Percentiles rank a stretch among this genome's conserved stretches.
Evolutionary conservation across 2,113 vertebrate genomes (phyloP).

Genomic region (Solea solea): DNA sequence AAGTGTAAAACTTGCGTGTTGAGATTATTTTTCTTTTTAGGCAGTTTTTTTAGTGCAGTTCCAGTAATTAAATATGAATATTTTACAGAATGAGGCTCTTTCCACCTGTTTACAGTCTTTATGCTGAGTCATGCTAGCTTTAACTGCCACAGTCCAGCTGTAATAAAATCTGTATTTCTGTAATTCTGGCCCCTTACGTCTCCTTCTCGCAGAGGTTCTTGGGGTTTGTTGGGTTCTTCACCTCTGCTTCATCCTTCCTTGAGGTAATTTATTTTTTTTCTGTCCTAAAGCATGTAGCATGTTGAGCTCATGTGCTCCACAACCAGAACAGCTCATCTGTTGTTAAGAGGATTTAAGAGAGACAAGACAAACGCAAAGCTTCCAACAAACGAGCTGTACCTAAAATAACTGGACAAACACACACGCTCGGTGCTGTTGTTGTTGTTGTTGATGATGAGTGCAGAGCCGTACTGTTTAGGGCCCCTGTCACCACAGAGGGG

Average conservation of each 20-base stretch:
- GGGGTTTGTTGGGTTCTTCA: slow-evolving; percentile 70
- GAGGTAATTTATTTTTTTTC: slow-evolving; percentile 65
- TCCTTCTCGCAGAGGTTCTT: slow-evolving; percentile 74
- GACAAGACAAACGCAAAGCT: slow-evolving; percentile 38
- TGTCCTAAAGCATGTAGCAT: slow-evolving; percentile 21
- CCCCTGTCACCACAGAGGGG: too few species aligned
- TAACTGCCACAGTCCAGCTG: too few species aligned
- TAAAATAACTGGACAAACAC: slow-evolving; percentile 32
- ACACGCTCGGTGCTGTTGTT: not conserved
- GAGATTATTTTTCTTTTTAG: too few species aligned
- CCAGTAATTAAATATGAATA: not conserved
- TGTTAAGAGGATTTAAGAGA: slow-evolving; percentile 63
- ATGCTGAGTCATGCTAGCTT: too few species aligned
- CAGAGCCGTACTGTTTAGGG: too few species aligned
- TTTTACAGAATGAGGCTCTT: not conserved
- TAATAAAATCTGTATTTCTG: slow-evolving; percentile 9
- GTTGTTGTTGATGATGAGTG: not conserved
- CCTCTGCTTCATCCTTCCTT: slow-evolving; percentile 72
- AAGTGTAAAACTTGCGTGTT: too few species aligned
- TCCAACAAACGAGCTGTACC: slow-evolving; percentile 28
- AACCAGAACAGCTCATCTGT: slow-evolving; percentile 25
- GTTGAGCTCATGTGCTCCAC: slow-evolving; percentile 28
- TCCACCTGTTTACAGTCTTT: too few species aligned
- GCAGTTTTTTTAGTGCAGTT: not conserved
- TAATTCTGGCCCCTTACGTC: slow-evolving; percentile 27